A percentile compares a stretch with the other conserved stretches of the same genome.
Conservation (phyloP, 2,113 vertebrate species). For the Engystomops pustulosus region DNA sequence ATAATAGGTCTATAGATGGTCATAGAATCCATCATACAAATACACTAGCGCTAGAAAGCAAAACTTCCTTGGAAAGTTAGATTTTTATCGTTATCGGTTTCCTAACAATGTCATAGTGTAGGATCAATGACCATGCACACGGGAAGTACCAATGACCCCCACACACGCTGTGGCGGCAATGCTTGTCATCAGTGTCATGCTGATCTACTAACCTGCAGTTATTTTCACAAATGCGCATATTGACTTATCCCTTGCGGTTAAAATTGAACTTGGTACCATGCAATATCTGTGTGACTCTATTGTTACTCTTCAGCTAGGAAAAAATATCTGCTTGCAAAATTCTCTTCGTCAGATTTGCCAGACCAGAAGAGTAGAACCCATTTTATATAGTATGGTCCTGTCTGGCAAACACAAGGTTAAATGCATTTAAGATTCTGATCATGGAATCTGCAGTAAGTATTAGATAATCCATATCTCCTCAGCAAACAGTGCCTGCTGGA, state of each 20-base stretch:
- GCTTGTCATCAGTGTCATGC: background rate
- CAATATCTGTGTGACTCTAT: background rate
- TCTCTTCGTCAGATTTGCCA: background rate
- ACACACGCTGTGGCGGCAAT: background rate
- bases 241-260: background rate
- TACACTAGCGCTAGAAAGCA: too few relatives aligned
- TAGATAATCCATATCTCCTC: constrained; percentile 25
- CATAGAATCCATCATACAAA: too few relatives aligned
- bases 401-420: background rate
- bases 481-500: constrained; percentile 27
- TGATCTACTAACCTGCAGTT: background rate
- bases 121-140: background rate
- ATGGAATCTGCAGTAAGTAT: constrained; percentile 2
- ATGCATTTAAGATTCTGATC: constrained; percentile 4
- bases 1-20: too few relatives aligned
- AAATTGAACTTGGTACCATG: background rate
- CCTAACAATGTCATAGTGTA: background rate
- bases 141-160: background rate
- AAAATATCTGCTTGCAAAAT: background rate
- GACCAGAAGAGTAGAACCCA: background rate
- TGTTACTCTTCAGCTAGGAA: background rate
- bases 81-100: background rate
- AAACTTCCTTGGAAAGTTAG: too few relatives aligned
- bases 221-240: background rate
- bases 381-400: background rate